Evolutionary conservation across 2,888 invertebrate species (phyloP).

Genomic region (Eupeodes luniger): DNA sequence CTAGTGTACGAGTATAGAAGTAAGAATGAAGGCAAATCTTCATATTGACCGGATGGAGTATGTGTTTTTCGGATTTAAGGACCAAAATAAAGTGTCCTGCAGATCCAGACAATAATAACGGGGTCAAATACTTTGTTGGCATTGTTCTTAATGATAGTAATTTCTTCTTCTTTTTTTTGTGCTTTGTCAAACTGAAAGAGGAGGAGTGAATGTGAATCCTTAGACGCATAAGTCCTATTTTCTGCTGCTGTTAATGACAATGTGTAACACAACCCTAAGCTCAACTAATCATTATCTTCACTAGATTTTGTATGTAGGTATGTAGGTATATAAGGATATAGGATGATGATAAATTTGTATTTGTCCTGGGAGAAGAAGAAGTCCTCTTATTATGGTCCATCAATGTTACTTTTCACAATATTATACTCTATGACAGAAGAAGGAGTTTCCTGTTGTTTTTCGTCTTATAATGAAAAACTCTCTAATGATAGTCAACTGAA

Average conservation of each 20-base stretch:
- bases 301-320: not conserved
- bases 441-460: slow-evolving; percentile 38
- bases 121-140: slow-evolving; percentile 19
- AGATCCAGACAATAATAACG: slow-evolving; percentile 41
- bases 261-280: slow-evolving; percentile 4
- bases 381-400: slow-evolving; percentile 39
- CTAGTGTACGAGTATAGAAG: not conserved
- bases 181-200: not conserved
- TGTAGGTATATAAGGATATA: too few relatives aligned
- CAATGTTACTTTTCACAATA: slow-evolving; percentile 23
- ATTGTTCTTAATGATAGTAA: not conserved
- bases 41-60: not conserved
- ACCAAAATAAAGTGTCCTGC: slow-evolving; percentile 22
- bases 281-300: slow-evolving; percentile 29
- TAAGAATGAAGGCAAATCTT: slow-evolving; percentile 9
- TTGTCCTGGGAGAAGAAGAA: not conserved
- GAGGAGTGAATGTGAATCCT: slow-evolving; percentile 24
- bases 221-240: slow-evolving; percentile 21
- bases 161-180: not conserved
- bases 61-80: slow-evolving; percentile 51
- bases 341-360: not conserved
- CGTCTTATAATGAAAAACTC: not conserved
- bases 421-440: not conserved
- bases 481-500: not conserved
- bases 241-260: slow-evolving; percentile 37